A percentile compares a stretch with the other conserved stretches of the same genome.
These are phyloP conservation scores for Lagopus leucura DNA, from an alignment of 2,113 vertebrate species.

Conservation along the genomic window DNA sequence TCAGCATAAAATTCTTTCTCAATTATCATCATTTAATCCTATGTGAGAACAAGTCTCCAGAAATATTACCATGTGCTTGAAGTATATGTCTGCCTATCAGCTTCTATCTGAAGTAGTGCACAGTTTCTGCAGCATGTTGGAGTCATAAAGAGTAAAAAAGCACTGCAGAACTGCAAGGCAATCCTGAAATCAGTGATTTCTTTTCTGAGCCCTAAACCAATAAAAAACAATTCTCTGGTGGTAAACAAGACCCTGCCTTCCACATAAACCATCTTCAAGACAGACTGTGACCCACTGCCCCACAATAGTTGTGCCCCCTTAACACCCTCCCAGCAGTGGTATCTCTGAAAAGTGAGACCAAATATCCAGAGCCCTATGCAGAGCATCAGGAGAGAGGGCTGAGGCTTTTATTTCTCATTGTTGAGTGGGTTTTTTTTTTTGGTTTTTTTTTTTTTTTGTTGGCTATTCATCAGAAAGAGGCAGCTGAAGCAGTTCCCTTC, in stretches of 20 bases:
- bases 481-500: not conserved
- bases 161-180: not conserved
- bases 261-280: not conserved
- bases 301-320: not conserved
- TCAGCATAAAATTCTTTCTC: not conserved
- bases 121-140: not conserved
- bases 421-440: not conserved
- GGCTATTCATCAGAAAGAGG: not conserved
- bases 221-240: not conserved
- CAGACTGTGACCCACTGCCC: not conserved
- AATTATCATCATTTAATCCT: not conserved
- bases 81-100: not conserved
- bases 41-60: not conserved
- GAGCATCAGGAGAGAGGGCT: not conserved
- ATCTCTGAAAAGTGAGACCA: not conserved
- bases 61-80: not conserved
- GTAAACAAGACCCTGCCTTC: not conserved
- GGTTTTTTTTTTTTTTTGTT: not conserved
- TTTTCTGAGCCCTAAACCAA: not conserved
- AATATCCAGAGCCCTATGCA: not conserved
- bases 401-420: not conserved
- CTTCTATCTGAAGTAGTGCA: not conserved
- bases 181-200: not conserved
- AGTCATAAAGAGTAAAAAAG: not conserved
- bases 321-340: not conserved